These are phyloP conservation scores for Vidua chalybeata DNA, from an alignment of 2,113 vertebrate genomes.

Conservation along the genomic window DNA sequence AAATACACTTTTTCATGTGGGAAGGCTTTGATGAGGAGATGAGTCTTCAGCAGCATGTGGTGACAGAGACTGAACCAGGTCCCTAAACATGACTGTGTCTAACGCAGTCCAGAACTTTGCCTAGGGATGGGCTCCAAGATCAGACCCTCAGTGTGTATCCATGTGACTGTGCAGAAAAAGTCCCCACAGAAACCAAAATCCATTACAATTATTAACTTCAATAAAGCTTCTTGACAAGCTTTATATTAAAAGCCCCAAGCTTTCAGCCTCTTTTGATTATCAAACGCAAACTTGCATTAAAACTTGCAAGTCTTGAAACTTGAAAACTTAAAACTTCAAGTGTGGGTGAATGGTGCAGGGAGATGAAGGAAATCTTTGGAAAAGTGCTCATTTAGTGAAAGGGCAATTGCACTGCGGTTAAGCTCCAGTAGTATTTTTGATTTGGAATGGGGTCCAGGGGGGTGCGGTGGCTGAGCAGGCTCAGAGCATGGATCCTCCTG, in stretches of 20 bases:
- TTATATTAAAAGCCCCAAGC: background rate
- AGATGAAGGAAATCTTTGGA: background rate
- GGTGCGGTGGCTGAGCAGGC: accelerated
- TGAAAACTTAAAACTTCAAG: background rate
- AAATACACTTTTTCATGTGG: background rate
- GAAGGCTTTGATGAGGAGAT: background rate
- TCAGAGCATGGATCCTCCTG: background rate
- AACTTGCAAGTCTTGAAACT: background rate
- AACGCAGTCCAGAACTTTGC: background rate
- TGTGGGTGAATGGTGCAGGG: accelerated
- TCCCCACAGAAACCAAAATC: background rate
- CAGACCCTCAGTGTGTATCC: accelerated
- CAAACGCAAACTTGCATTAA: background rate
- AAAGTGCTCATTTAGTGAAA: background rate
- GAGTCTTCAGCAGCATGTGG: background rate
- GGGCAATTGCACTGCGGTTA: background rate
- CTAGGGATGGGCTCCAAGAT: background rate
- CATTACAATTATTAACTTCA: background rate
- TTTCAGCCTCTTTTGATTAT: background rate
- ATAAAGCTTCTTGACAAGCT: background rate
- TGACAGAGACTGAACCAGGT: background rate
- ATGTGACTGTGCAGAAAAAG: background rate
- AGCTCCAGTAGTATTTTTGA: background rate
- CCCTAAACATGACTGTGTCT: background rate
- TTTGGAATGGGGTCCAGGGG: background rate